These are phyloP conservation scores for Folsomia candida DNA, from an alignment of 2,888 invertebrate species.

Conservation along the genomic window DNA sequence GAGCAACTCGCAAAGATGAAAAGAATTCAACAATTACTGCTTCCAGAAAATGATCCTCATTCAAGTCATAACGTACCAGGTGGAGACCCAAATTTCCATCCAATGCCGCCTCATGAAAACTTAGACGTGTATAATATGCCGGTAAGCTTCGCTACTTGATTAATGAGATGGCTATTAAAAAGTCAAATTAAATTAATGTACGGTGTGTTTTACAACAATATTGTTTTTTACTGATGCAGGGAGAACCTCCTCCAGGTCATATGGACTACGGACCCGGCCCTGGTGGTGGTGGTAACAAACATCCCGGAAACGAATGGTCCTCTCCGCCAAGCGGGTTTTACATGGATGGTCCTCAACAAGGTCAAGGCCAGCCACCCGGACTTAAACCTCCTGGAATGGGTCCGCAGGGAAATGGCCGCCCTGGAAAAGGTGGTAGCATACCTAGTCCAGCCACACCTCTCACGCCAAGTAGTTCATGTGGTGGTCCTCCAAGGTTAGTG, in stretches of 20 bases:
- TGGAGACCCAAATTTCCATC: conserved; percentile 42
- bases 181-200: neutral
- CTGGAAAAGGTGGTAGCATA: conserved; percentile 50
- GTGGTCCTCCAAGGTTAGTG: conserved; percentile 48
- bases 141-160: conserved; percentile 28
- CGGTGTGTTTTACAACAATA: too few species aligned
- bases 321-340: conserved; percentile 42
- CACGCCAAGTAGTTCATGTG: conserved; percentile 50
- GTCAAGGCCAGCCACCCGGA: conserved; percentile 39
- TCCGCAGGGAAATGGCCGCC: conserved; percentile 47
- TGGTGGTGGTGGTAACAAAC: conserved; percentile 46
- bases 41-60: conserved; percentile 65
- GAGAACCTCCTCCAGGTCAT: conserved; percentile 39
- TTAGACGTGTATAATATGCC: conserved; percentile 48
- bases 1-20: conserved; percentile 85
- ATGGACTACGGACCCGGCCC: too few species aligned
- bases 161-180: too few species aligned
- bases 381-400: conserved; percentile 30
- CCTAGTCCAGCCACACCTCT: conserved; percentile 51
- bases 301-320: conserved; percentile 44
- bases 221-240: conserved; percentile 23
- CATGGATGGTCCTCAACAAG: conserved; percentile 39
- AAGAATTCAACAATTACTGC: conserved; percentile 82
- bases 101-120: conserved; percentile 44
- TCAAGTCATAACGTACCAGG: conserved; percentile 26